Evolutionary conservation across 2,797 vertebrate species (phyloP).

Genomic region (Gallirallus australis): DNA sequence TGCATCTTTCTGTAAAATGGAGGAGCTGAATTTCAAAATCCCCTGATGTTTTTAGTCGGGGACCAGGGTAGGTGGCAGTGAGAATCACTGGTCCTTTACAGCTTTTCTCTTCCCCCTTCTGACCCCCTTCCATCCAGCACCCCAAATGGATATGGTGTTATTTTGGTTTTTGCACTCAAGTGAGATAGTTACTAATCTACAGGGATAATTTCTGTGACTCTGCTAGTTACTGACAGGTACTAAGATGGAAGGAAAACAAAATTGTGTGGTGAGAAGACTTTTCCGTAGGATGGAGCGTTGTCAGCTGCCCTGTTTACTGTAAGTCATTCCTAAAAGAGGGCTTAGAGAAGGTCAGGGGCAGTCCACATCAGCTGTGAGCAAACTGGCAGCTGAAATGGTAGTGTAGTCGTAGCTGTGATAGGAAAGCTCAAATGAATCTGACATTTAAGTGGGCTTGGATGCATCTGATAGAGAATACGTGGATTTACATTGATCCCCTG

Average conservation of each 20-base stretch:
- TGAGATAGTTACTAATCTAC: not conserved
- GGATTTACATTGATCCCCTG: not conserved
- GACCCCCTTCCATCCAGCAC: not conserved
- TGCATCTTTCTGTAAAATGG: not conserved
- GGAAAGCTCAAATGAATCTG: not conserved
- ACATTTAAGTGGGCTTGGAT: not conserved
- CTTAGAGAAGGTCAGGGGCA: not conserved
- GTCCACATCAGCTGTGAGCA: not conserved
- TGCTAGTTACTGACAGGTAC: not conserved
- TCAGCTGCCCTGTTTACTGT: not conserved
- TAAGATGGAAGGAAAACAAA: not conserved
- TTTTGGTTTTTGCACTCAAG: not conserved
- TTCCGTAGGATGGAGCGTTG: not conserved
- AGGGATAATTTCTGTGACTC: not conserved
- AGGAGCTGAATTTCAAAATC: not conserved
- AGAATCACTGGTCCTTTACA: not conserved
- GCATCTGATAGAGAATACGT: not conserved
- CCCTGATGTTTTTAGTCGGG: not conserved
- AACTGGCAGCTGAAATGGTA: not conserved
- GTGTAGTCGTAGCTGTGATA: not conserved
- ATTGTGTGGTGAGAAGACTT: fast-evolving
- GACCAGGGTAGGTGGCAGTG: not conserved
- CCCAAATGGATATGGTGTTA: fast-evolving
- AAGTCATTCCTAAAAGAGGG: not conserved
- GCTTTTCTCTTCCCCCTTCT: not conserved